A percentile compares a stretch with the other conserved stretches of the same genome.
phyloP scores from a whole-genome alignment of 1,140 invertebrate genomes.

The Ceratosolen fusciceps region DNA sequence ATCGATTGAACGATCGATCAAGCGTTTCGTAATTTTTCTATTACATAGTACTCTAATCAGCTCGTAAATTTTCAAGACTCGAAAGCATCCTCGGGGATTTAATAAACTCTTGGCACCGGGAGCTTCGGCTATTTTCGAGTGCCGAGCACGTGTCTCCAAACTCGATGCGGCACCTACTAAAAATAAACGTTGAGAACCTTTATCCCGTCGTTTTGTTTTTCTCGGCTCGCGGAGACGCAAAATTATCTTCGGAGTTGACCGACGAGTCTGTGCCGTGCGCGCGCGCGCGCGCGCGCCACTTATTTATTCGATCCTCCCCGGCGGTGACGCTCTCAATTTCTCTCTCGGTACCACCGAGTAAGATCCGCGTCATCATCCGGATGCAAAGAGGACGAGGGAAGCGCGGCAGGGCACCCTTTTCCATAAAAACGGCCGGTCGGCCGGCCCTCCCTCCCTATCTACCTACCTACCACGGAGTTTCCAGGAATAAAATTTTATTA shows the following conservation, averaged over 20 bases:
- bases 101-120: slow-evolving; percentile 16
- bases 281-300: too few relatives aligned
- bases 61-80: not conserved
- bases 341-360: too few relatives aligned
- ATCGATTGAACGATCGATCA: not conserved
- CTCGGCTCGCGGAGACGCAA: not conserved
- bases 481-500: too few relatives aligned
- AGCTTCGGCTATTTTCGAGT: slow-evolving; percentile 3
- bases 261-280: too few relatives aligned
- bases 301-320: not conserved
- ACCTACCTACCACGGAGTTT: too few relatives aligned
- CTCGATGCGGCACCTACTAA: not conserved
- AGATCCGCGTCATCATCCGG: slow-evolving; percentile 7
- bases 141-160: not conserved
- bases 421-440: too few relatives aligned
- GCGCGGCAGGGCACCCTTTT: too few relatives aligned
- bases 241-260: not conserved
- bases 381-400: too few relatives aligned
- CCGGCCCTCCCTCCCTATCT: too few relatives aligned
- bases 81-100: not conserved
- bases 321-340: not conserved
- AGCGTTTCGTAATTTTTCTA: not conserved
- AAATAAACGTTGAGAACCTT: slow-evolving; percentile 27
- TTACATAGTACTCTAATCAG: not conserved
- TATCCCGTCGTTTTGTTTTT: slow-evolving; percentile 10